Percentiles rank a stretch among this genome's conserved stretches.
phyloP scores from a whole-genome alignment of 2,888 invertebrate species.

The Bedellia somnulentella region DNA sequence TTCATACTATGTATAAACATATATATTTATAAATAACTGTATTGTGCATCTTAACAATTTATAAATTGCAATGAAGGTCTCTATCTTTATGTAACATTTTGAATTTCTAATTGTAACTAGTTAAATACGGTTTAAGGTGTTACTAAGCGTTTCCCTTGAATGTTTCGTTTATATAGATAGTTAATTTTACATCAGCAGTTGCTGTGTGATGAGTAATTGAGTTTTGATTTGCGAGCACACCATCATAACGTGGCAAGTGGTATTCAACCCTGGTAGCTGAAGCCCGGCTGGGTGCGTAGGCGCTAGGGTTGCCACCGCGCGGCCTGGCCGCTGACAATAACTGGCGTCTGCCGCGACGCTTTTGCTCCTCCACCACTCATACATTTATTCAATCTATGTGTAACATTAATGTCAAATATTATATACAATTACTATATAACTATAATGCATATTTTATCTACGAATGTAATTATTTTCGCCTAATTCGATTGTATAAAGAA shows the following conservation, averaged over 20 bases:
- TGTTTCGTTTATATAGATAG: conserved; percentile 5
- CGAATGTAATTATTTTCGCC: conserved; percentile 59
- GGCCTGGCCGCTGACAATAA: conserved; percentile 16
- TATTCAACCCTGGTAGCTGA: no score
- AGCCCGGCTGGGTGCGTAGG: conserved; percentile 13
- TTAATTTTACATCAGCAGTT: conserved; percentile 13
- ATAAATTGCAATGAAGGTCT: conserved; percentile 40
- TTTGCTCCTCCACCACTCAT: conserved; percentile 56
- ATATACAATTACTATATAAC: conserved; percentile 57
- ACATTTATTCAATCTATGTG: conserved; percentile 59
- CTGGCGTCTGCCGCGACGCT: conserved; percentile 35
- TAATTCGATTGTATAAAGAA: conserved; percentile 61
- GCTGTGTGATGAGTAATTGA: no score
- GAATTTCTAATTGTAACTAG: conserved; percentile 47
- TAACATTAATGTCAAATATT: conserved; percentile 61
- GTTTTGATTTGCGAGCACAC: no score
- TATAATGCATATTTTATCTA: conserved; percentile 56
- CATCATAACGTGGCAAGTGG: no score
- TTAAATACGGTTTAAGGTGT: conserved; percentile 49
- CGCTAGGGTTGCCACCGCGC: conserved; percentile 38
- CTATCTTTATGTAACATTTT: conserved; percentile 26
- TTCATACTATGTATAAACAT: conserved; percentile 41
- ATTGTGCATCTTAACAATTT: conserved; percentile 47
- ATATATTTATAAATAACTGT: conserved; percentile 12
- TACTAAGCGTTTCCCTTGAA: conserved; percentile 23